Conservation (phyloP, 2,888 invertebrate species). For the Nephrotoma flavescens region DNA sequence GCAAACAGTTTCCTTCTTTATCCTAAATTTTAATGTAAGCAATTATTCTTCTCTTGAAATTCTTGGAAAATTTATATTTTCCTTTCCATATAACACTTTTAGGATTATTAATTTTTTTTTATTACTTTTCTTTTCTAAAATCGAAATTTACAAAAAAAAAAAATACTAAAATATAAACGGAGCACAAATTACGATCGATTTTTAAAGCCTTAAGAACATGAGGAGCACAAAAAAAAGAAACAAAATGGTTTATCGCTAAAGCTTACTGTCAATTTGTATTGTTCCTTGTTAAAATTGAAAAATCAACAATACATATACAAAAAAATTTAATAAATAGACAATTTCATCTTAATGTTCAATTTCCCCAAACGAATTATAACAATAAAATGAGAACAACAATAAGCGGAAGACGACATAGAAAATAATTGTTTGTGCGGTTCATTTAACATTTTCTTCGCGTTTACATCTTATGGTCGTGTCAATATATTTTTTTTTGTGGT, state of each 20-base stretch:
- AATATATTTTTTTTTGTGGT: not conserved
- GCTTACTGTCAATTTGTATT: not conserved
- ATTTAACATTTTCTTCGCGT: not conserved
- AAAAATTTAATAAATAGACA: not conserved
- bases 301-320: not conserved
- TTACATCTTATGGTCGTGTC: not conserved
- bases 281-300: not conserved
- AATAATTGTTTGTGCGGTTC: not conserved
- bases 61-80: not conserved
- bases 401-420: not conserved
- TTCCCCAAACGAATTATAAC: not conserved
- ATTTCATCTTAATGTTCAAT: not conserved
- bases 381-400: not conserved
- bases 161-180: too few species aligned
- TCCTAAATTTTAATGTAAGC: not conserved
- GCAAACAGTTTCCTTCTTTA: not conserved
- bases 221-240: not conserved
- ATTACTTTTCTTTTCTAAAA: not conserved
- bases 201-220: not conserved
- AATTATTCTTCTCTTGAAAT: not conserved
- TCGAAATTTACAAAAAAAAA: not conserved
- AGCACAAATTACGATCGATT: not conserved
- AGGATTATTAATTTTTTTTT: not conserved
- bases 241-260: not conserved
- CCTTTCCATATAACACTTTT: not conserved